Base-by-base conservation (phyloP, 2,797 vertebrate species). In the Sternarchorhynchus goeldii region DNA sequence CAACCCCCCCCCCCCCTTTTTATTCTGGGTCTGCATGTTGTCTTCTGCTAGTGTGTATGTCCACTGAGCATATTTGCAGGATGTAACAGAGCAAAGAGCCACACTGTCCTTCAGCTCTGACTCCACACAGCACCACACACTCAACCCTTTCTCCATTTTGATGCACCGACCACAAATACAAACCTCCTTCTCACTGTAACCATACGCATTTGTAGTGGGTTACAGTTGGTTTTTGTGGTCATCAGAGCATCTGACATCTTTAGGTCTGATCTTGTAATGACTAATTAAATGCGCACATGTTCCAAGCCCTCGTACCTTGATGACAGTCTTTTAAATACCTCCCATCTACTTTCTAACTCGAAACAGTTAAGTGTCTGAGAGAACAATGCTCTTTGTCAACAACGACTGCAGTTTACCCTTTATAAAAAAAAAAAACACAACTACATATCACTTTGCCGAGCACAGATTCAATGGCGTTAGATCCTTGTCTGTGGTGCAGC, bases 31-130 rank as follows among this genome's bases (percentile, higher is more conserved):
- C 31, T 68, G 55, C 70, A 67, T 20, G 12, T 80, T 80, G 63
- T 68, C 53, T 63, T 62, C 53, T 16, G 64, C 64, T 59, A 81
- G 64, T 82, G 31, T 63, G 25, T 20, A 39, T 20, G 5, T 17
- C 21, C 25, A 31, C 8, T 64, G 32, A 63, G 56, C 68, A 50
- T 31, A 65, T 81, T 75, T 78, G 68, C 21, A n/a, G 53, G 86
- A 87, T 89, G 86, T 89, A 87, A 90, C 87, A 91, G 89, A 90
- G 4, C 81, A 80, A 86, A 85, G 86, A 89, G 86, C 78, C 89
- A 87, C 87, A 86, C 85, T 88, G 87, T 68, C 78, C 76, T 75
- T 74, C 84, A 79, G 64, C 41, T 67, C 57, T 17, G 73, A 20
- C 57, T 25, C 31, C 50, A 73, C 57, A 59, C 66, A 66, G 72